Evolutionary conservation across 2,113 vertebrate genomes (phyloP), one percentile per base, ranked within the genome.

Genomic region (Falcunculus frontatus): DNA sequence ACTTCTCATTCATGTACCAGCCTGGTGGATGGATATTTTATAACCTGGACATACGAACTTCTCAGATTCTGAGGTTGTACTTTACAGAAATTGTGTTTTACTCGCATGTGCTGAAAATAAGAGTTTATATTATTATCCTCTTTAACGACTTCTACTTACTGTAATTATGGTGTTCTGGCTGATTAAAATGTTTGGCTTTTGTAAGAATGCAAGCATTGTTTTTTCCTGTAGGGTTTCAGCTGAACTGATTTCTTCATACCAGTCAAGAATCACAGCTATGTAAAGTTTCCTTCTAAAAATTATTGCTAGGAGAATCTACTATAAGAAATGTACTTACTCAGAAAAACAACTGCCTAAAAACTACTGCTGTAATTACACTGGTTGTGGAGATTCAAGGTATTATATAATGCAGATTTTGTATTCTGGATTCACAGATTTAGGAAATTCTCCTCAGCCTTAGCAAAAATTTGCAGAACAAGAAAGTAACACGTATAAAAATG

Each of bases 161-260:
- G 21, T 22, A 76, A 44, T 62, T 83, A 33, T 32, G 33, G 57
- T 87, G 42, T 86, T 15, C 15, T 65, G 53, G 37, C 29, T 94
- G 11, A 75, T 17, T 65, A 35, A 69, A 91, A 79, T 5, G 4
- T 41, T 91, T 86, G 39, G 22, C 9, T 52, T 96, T 69, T 67
- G 21, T 60, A 44, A 77, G 83, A 62, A 41, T 69, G 16, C 14
- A 82, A 84, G 50, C 20, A 41, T 16, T 50, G 41, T 0, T 65
- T 93, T 90, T 91, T 93, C 85, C 77, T 85, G 18, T 42, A 68
- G 55, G 8, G 11, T 87, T 97, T 96, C 73, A 94, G 32, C 21
- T 57, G 76, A 65, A 79, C 8, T 89, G 57, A 90, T 91, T 93
- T 95, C 49, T 9, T 85, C 33, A 9, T 42, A 74, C 46, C 41